phyloP scores from a whole-genome alignment of 2,888 invertebrate species.

The Tetropium fuscum region DNA sequence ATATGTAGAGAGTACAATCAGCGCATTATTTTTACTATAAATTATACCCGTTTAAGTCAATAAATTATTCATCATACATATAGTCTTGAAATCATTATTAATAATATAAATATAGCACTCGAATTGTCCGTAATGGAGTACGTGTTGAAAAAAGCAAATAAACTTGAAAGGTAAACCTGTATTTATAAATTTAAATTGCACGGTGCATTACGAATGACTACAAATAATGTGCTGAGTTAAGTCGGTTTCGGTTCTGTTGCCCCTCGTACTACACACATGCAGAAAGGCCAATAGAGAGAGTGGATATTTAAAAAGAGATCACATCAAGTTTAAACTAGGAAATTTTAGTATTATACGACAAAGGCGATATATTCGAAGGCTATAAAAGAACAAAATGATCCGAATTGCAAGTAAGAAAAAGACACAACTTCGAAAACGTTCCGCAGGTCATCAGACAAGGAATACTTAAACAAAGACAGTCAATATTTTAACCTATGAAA shows the following conservation, averaged over 20 bases:
- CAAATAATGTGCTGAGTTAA: neutral
- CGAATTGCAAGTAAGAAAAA: slow-evolving; percentile 69
- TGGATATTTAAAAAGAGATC: slow-evolving; percentile 54
- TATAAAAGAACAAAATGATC: slow-evolving; percentile 59
- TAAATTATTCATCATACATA: neutral
- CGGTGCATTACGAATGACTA: neutral
- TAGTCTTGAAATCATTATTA: neutral
- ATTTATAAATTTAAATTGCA: slow-evolving; percentile 10
- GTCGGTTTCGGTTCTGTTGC: neutral
- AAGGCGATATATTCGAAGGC: slow-evolving; percentile 58
- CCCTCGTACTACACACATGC: slow-evolving; percentile 24
- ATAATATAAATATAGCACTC: neutral
- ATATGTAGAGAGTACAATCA: slow-evolving; percentile 3
- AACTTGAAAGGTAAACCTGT: slow-evolving; percentile 6
- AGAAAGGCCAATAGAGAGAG: slow-evolving; percentile 45
- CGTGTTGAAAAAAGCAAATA: slow-evolving; percentile 8
- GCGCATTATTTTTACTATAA: neutral
- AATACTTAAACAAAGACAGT: slow-evolving; percentile 56
- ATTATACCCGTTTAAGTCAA: neutral
- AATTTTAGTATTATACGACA: slow-evolving; percentile 55
- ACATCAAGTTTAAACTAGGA: slow-evolving; percentile 59
- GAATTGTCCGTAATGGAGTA: neutral
- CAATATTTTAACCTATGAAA: slow-evolving; percentile 62
- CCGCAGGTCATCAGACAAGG: slow-evolving; percentile 61
- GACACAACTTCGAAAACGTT: slow-evolving; percentile 60